Evolutionary conservation across 2,113 vertebrate species (phyloP).

Genomic region (Misgurnus anguillicaudatus): DNA sequence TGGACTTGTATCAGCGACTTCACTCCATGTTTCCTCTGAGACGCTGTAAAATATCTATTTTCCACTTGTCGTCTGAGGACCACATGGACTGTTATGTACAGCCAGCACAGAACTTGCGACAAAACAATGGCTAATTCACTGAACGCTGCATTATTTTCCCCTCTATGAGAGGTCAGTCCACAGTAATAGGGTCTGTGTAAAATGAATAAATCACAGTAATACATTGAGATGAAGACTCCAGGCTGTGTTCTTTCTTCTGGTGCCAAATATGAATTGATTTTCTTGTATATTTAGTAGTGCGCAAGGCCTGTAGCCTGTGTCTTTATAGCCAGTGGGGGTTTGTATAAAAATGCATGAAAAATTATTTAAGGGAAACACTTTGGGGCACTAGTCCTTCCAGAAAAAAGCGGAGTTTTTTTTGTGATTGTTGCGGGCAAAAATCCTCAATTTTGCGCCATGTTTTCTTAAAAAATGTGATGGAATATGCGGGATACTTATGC

Average conservation of each 20-base stretch:
- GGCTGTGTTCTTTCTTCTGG: constrained; percentile 58
- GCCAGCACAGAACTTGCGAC: not conserved
- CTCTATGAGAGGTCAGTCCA: constrained; percentile 39
- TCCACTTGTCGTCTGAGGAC: constrained; percentile 12
- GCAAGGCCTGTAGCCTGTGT: constrained; percentile 54
- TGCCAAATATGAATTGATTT: constrained; percentile 74
- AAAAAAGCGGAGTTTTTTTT: no score
- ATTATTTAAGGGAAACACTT: not conserved
- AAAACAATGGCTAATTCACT: constrained; percentile 70
- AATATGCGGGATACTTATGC: no score
- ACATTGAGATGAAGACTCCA: constrained; percentile 70
- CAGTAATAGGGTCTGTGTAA: constrained; percentile 49
- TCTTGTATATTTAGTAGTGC: constrained; percentile 72
- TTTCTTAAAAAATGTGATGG: no score
- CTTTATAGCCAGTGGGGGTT: constrained; percentile 68
- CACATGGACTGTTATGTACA: constrained; percentile 30
- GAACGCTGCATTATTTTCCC: constrained; percentile 62
- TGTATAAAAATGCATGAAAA: constrained; percentile 59
- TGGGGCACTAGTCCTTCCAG: no score
- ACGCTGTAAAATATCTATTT: constrained; percentile 1
- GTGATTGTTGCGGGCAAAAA: no score
- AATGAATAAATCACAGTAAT: constrained; percentile 70
- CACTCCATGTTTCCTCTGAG: constrained; percentile 29
- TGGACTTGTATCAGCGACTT: constrained; percentile 19
- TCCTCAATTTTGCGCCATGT: no score